Evolutionary conservation across 2,888 invertebrate genomes (phyloP).

Genomic region (Gisinianus flammeolus): DNA sequence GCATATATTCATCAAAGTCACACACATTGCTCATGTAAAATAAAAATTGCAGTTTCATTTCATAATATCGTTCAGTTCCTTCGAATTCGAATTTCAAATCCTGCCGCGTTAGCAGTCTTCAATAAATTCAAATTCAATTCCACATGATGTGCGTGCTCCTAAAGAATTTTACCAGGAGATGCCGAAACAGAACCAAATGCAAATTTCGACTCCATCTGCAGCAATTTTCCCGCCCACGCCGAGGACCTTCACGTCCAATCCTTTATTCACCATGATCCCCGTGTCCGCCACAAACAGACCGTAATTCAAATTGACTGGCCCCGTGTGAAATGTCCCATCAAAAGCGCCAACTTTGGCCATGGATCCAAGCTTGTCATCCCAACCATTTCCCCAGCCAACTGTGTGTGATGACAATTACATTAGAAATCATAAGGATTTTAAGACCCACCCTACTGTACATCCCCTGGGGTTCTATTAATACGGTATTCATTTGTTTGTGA

Average conservation of each 20-base stretch:
- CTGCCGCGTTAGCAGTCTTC: too few species aligned
- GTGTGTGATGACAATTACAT: neutral
- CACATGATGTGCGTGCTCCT: too few species aligned
- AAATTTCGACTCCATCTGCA: constrained; percentile 9
- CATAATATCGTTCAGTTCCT: too few species aligned
- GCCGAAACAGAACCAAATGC: constrained; percentile 20
- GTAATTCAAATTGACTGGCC: constrained; percentile 13
- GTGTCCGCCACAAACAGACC: constrained; percentile 13
- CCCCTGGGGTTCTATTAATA: too few species aligned
- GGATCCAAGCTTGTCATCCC: neutral
- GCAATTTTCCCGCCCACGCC: constrained; percentile 9
- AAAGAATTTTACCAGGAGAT: neutral
- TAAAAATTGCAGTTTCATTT: too few species aligned
- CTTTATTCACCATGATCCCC: neutral
- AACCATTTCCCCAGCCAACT: neutral
- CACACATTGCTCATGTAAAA: too few species aligned
- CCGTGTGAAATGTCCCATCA: constrained; percentile 9
- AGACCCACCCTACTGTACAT: too few species aligned
- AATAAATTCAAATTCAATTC: too few species aligned
- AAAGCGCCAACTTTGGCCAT: neutral
- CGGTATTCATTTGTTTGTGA: too few species aligned
- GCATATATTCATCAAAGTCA: too few species aligned
- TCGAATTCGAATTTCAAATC: too few species aligned
- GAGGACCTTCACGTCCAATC: constrained; percentile 3
- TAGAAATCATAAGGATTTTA: too few species aligned